Conservation (phyloP, 2,888 invertebrate genomes). For the Ischnura elegans region DNA sequence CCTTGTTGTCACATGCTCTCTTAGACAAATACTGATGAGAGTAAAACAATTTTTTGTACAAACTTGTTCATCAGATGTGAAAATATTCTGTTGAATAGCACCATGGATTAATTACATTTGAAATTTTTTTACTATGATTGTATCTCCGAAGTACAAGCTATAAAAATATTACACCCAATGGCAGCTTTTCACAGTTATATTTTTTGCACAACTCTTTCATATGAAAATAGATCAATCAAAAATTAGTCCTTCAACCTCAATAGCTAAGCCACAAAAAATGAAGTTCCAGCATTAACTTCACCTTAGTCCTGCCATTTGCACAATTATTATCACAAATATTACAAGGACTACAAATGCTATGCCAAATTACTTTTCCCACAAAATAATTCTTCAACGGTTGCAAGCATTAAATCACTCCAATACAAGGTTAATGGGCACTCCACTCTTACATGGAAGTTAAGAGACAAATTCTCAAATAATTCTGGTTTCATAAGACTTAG, state of each 20-base stretch:
- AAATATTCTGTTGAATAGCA: not conserved
- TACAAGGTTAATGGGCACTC: too few species aligned
- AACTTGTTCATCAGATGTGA: not conserved
- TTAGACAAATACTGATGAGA: not conserved
- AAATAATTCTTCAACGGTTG: not conserved
- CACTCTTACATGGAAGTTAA: too few species aligned
- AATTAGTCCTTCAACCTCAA: not conserved
- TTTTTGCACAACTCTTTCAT: not conserved
- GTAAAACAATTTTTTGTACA: not conserved
- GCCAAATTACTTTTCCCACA: not conserved
- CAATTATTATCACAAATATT: not conserved
- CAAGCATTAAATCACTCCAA: too few species aligned
- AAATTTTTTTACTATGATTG: too few species aligned
- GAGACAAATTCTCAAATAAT: too few species aligned
- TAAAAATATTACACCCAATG: too few species aligned
- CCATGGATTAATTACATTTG: too few species aligned
- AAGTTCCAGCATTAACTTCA: too few species aligned
- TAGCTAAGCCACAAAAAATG: too few species aligned
- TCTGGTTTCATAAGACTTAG: too few species aligned
- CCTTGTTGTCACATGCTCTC: not conserved
- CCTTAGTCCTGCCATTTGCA: too few species aligned
- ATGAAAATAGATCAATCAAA: not conserved
- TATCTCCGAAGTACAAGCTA: too few species aligned
- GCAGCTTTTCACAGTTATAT: not conserved
- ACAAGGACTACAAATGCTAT: not conserved